Conservation (phyloP, 2,113 vertebrate species). For the Lophotis ruficrista region DNA sequence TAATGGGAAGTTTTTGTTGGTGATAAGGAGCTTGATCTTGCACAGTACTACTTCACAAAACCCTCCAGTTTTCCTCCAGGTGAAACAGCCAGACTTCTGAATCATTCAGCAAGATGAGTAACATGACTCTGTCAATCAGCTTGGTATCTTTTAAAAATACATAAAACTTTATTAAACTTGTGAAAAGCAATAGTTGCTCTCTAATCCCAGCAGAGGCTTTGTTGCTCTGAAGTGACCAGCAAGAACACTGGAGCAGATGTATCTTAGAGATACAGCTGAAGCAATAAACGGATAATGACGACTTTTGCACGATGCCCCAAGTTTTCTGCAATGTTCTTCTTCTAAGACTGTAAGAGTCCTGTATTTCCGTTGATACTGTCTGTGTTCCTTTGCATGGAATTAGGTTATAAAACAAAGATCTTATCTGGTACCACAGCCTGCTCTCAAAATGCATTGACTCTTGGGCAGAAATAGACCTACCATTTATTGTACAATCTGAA, state of each 20-base stretch:
- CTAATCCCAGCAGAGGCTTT: neutral
- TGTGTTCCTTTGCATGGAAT: neutral
- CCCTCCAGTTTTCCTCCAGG: neutral
- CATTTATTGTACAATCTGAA: neutral
- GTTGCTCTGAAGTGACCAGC: neutral
- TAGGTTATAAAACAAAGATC: neutral
- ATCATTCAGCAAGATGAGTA: constrained; percentile 17
- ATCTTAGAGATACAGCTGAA: neutral
- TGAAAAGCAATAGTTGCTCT: neutral
- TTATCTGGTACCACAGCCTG: neutral
- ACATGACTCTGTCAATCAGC: neutral
- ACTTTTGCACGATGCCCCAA: neutral
- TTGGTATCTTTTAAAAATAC: neutral
- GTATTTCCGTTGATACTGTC: neutral
- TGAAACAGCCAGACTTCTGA: neutral
- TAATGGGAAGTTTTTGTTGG: neutral
- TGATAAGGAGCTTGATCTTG: neutral
- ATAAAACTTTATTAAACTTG: neutral
- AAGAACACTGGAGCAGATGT: neutral
- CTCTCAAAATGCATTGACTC: neutral
- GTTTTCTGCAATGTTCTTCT: neutral
- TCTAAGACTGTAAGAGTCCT: neutral
- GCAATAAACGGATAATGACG: neutral
- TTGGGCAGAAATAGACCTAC: neutral
- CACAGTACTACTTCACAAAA: neutral